Percentiles rank a stretch among this genome's conserved stretches.
These are phyloP conservation scores for Oryzias sinensis DNA, from an alignment of 2,797 vertebrate species.

Conservation along the genomic window DNA sequence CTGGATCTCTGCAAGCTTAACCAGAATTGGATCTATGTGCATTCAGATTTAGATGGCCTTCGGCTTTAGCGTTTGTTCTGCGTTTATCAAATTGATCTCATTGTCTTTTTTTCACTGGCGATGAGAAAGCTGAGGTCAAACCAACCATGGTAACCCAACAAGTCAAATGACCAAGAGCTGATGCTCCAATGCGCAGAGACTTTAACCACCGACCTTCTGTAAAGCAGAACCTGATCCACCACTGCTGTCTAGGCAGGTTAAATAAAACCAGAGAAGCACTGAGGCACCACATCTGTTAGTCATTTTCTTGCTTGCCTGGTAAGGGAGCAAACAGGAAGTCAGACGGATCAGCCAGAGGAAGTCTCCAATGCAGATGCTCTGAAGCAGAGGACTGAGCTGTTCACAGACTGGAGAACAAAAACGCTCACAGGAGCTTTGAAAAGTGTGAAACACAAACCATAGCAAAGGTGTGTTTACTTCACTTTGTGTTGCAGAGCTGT, in stretches of 20 bases:
- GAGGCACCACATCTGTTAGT: constrained; percentile 11
- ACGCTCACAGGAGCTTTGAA: not conserved
- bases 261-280: not conserved
- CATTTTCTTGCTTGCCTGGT: constrained; percentile 12
- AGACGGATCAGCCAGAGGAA: constrained; percentile 15
- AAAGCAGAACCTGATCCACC: constrained; percentile 2
- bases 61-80: not conserved
- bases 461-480: not conserved
- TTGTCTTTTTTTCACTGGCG: not conserved
- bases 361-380: constrained; percentile 5
- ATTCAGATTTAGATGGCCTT: not conserved
- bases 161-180: not conserved
- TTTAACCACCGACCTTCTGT: constrained; percentile 6
- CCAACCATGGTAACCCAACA: not conserved
- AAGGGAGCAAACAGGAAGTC: constrained; percentile 27
- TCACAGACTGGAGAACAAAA: not conserved
- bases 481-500: not conserved
- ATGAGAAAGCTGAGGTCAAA: constrained; percentile 1
- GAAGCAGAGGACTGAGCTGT: not conserved
- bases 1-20: too few species aligned
- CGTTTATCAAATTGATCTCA: not conserved
- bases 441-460: not conserved
- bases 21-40: too few species aligned
- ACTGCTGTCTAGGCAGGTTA: not conserved
- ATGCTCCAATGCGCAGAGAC: not conserved